Evolutionary conservation across 2,797 vertebrate species (phyloP).

Genomic region (Mormyrops attenuatus): DNA sequence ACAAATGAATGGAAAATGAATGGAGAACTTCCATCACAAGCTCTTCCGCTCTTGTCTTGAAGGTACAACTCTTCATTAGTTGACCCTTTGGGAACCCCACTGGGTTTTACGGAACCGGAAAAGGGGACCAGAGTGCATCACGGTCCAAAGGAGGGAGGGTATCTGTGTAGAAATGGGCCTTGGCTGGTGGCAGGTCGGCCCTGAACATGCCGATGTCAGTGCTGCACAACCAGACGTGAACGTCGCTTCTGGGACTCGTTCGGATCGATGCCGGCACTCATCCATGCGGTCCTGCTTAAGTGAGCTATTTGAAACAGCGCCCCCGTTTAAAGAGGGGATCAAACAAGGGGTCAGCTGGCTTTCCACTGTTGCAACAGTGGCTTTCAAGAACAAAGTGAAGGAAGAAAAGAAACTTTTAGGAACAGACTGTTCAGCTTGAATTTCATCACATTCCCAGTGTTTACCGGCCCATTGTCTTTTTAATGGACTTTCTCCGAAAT

Average conservation of each 20-base stretch:
- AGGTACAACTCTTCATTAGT: neutral
- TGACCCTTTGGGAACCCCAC: neutral
- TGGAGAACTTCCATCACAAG: neutral
- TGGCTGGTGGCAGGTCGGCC: neutral
- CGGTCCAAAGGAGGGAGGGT: neutral
- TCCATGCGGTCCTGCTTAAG: neutral
- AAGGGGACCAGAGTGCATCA: neutral
- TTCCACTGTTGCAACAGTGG: neutral
- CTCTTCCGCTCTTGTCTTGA: neutral
- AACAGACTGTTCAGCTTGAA: neutral
- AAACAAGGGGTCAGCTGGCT: neutral
- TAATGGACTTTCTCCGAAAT: neutral
- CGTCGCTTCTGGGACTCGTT: neutral
- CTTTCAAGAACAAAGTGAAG: neutral
- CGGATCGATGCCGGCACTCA: neutral
- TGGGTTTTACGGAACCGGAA: neutral
- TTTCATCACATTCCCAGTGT: neutral
- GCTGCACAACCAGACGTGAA: neutral
- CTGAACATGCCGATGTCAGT: neutral
- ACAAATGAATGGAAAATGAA: neutral
- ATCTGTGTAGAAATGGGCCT: neutral
- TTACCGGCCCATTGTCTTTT: neutral
- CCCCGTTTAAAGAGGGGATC: neutral
- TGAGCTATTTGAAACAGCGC: neutral
- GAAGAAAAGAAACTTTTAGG: neutral